phyloP scores from a whole-genome alignment of 2,888 invertebrate genomes.

The Panorpa germanica region DNA sequence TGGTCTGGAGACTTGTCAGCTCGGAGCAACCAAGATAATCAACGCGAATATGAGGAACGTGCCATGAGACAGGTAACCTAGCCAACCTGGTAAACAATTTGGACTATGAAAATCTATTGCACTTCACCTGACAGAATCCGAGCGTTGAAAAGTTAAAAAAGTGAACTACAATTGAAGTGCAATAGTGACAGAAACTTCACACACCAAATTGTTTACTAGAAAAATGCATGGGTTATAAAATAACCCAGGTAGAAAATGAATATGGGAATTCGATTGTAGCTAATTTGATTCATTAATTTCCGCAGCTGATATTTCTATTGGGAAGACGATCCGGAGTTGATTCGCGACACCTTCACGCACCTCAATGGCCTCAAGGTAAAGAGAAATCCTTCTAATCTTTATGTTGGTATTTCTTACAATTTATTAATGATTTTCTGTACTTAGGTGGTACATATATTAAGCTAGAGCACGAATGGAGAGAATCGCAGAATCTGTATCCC shows the following conservation, averaged over 20 bases:
- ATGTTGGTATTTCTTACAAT: conserved; percentile 2
- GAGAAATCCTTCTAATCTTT: no score
- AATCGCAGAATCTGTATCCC: no score
- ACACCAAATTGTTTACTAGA: no score
- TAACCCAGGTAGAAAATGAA: conserved; percentile 20
- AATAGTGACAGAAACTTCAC: no score
- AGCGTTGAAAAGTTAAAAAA: no score
- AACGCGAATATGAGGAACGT: conserved; percentile 65
- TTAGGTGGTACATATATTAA: conserved; percentile 56
- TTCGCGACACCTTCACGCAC: no score
- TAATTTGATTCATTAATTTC: no score
- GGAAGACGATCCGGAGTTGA: no score
- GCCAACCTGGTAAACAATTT: background rate
- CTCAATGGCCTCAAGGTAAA: no score
- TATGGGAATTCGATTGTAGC: conserved; percentile 15
- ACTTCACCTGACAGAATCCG: no score
- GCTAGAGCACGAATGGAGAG: conserved; percentile 62
- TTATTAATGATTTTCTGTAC: conserved; percentile 9
- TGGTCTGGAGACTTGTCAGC: conserved; percentile 64
- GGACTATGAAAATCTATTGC: background rate
- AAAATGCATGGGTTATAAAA: conserved; percentile 20
- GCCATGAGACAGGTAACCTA: conserved; percentile 30
- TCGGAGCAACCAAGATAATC: conserved; percentile 75
- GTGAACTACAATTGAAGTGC: no score
- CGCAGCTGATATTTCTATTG: conserved; percentile 11